These are phyloP conservation scores for Lagocephalus sceleratus DNA, from an alignment of 2,797 vertebrate species.

Conservation along the genomic window DNA sequence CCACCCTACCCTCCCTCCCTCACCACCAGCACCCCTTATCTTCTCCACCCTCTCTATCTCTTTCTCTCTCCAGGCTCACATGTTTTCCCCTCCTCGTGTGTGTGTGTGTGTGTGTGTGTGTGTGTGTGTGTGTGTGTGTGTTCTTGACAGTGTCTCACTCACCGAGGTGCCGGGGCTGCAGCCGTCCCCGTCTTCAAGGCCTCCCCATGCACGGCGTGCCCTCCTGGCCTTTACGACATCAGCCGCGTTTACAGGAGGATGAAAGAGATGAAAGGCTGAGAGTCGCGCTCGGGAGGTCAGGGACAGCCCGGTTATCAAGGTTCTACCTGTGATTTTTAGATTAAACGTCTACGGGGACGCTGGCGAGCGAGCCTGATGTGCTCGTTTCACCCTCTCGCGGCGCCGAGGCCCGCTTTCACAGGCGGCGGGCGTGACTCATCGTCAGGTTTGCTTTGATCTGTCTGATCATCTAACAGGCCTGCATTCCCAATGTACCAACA, in stretches of 20 bases:
- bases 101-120: neutral
- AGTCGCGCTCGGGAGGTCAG: conserved; percentile 6
- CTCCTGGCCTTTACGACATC: conserved; percentile 56
- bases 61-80: conserved; percentile 31
- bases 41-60: conserved; percentile 27
- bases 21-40: conserved; percentile 34
- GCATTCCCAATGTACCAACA: conserved; percentile 10
- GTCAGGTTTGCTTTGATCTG: conserved; percentile 10
- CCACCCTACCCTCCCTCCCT: conserved; percentile 14
- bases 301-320: neutral
- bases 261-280: neutral
- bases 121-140: conserved; percentile 1
- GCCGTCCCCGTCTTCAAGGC: conserved; percentile 44
- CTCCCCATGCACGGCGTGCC: conserved; percentile 43
- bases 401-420: conserved; percentile 1
- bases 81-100: conserved; percentile 26
- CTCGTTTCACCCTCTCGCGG: no score
- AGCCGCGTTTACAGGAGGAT: neutral
- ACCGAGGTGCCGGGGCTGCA: conserved; percentile 40
- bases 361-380: no score
- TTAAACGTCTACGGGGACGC: no score
- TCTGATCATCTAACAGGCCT: conserved; percentile 32
- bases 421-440: neutral
- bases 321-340: neutral
- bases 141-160: conserved; percentile 52